Conservation (phyloP, 92 coral and sea anemone genomes). For the Actinernus sp. region DNA sequence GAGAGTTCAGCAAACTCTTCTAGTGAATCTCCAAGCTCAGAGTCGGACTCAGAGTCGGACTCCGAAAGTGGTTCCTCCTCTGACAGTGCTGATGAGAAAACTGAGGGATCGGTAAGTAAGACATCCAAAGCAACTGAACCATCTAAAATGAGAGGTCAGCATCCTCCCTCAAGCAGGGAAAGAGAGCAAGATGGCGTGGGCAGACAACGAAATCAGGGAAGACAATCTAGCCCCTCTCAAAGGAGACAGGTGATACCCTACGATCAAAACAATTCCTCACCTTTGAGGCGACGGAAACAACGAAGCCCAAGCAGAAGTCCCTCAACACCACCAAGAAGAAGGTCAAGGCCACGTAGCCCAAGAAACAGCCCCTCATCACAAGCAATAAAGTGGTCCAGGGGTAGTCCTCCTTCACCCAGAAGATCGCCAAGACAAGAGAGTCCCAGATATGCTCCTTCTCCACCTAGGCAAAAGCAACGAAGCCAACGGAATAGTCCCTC, state of each 20-base stretch:
- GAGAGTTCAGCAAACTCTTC: conserved; percentile 26
- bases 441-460: too few relatives aligned
- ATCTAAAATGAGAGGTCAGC: not conserved
- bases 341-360: too few relatives aligned
- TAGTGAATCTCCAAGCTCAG: conserved; percentile 21
- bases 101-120: too few relatives aligned
- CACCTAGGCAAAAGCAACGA: too few relatives aligned
- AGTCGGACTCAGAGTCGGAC: conserved; percentile 37
- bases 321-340: not conserved
- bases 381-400: too few relatives aligned
- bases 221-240: too few relatives aligned
- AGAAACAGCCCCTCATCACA: too few relatives aligned
- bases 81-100: conserved; percentile 13
- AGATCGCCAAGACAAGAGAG: too few relatives aligned
- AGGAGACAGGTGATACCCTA: too few relatives aligned
- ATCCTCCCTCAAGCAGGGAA: not conserved
- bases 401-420: too few relatives aligned
- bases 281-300: not conserved
- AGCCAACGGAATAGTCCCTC: too few relatives aligned
- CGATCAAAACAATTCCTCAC: not conserved
- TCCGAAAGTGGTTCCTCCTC: conserved; percentile 37
- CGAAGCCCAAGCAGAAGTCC: not conserved
- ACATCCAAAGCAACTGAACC: not conserved
- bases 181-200: not conserved
- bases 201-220: conserved; percentile 1